phyloP scores from a whole-genome alignment of 2,888 invertebrate genomes.

The Callosobruchus maculatus region DNA sequence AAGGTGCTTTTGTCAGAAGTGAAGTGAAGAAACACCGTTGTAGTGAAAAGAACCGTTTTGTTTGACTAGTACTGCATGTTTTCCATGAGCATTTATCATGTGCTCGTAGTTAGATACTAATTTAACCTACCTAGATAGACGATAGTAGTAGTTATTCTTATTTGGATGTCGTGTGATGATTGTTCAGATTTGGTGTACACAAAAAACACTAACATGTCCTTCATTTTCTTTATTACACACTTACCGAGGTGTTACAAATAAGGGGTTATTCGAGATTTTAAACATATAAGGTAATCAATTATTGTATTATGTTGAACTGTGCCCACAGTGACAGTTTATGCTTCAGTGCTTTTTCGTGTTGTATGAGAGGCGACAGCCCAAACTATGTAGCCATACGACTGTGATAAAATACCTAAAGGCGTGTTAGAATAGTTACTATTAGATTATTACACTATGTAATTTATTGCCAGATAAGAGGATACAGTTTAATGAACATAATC shows the following conservation, averaged over 20 bases:
- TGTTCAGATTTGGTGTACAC: background rate
- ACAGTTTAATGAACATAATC: no score
- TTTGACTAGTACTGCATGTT: no score
- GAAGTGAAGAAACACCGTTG: no score
- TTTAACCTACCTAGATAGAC: no score
- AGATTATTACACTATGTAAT: no score
- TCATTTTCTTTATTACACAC: background rate
- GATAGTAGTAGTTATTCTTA: no score
- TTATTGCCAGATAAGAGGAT: no score
- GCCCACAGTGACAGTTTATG: conserved; percentile 10
- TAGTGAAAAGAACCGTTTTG: no score
- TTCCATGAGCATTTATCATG: no score
- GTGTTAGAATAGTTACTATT: no score
- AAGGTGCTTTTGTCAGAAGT: no score
- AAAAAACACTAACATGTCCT: background rate
- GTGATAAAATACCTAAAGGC: background rate
- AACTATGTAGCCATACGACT: background rate
- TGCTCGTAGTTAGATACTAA: no score
- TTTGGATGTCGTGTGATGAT: background rate
- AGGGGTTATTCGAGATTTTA: background rate
- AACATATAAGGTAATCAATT: background rate
- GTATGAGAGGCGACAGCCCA: background rate
- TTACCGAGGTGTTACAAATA: background rate
- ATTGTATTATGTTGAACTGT: background rate
- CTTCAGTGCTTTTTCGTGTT: conserved; percentile 16